Base-by-base conservation (phyloP, 2,113 vertebrate genomes). In the Eclectus roratus region DNA sequence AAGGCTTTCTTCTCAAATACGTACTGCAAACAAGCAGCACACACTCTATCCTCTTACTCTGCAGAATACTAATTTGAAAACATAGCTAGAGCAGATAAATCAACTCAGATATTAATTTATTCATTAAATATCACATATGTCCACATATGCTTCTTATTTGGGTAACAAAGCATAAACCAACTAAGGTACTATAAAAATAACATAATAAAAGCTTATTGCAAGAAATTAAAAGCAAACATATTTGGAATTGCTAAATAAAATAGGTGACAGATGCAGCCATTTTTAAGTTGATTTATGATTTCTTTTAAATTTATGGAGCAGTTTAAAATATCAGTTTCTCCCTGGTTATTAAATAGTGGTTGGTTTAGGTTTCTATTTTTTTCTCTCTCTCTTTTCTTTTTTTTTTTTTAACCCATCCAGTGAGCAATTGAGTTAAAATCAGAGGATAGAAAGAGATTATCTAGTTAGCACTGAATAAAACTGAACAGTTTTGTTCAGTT, bases 31-130 rank as follows among this genome's bases (percentile, higher is more conserved):
- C 83, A 94, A 80, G n/a, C 56, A 81, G 53, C 85, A 77, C 66
- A 49, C 56, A 50, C 27, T 56, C 50, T 96, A 56, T 58, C 74
- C 6, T 69, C 91, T 85, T 96, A 94, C 50, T 87, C 71, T 83
- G n/a, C 58, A 90, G 80, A 94, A 93, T 5, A 93, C 47, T 55
- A 90, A 79, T 89, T 90, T 93, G 74, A 94, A 97, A 94, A 86
- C 88, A 89, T 85, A 96, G 33, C 44, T 85, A 74, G n/a, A 91
- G 80, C 9, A 43, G 63, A 96, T 93, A 97, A 95, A 97, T 92
- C 50, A 86, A 94, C 65, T 95, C 73, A 89, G 33, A 83, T 95
- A 58, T 91, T 96, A 94, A 83, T 96, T 97, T 96, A 52, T 94
- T 94, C 53, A 89, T 89, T 84, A 95, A 93, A 56, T 90, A 43